These are phyloP conservation scores for Drosophila orosa DNA, from an alignment of 1,140 invertebrate genomes.

Conservation along the genomic window DNA sequence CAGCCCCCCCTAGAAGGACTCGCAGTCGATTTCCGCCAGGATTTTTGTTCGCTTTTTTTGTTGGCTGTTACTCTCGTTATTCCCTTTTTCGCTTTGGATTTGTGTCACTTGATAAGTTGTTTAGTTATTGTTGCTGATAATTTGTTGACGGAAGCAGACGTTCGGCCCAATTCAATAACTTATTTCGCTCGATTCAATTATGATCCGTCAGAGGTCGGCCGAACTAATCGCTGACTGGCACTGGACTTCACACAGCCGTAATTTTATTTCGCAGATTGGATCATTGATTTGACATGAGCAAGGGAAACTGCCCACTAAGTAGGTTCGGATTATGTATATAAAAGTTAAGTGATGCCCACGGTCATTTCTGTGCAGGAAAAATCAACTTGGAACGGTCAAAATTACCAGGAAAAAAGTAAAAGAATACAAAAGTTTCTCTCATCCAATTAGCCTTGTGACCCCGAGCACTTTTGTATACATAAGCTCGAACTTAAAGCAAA, in stretches of 20 bases:
- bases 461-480: constrained; percentile 20
- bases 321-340: constrained; percentile 9
- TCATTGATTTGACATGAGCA: constrained; percentile 15
- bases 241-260: constrained; percentile 45
- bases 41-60: neutral
- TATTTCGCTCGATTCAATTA: constrained; percentile 60
- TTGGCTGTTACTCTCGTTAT: constrained; percentile 2
- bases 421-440: constrained; percentile 28
- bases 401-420: constrained; percentile 16
- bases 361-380: constrained; percentile 1
- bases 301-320: neutral
- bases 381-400: neutral
- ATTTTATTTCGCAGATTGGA: constrained; percentile 44
- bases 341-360: constrained; percentile 33
- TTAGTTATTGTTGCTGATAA: constrained; percentile 57
- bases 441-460: constrained; percentile 36
- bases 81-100: constrained; percentile 30
- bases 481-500: constrained; percentile 12
- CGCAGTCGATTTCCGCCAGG: constrained; percentile 36
- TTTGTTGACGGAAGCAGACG: constrained; percentile 64
- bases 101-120: constrained; percentile 55
- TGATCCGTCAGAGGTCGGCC: constrained; percentile 24
- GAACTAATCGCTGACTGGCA: constrained; percentile 55
- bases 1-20: neutral
- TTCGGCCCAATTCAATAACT: constrained; percentile 60